Conservation (phyloP, 2,113 vertebrate genomes). For the Meles meles region DNA sequence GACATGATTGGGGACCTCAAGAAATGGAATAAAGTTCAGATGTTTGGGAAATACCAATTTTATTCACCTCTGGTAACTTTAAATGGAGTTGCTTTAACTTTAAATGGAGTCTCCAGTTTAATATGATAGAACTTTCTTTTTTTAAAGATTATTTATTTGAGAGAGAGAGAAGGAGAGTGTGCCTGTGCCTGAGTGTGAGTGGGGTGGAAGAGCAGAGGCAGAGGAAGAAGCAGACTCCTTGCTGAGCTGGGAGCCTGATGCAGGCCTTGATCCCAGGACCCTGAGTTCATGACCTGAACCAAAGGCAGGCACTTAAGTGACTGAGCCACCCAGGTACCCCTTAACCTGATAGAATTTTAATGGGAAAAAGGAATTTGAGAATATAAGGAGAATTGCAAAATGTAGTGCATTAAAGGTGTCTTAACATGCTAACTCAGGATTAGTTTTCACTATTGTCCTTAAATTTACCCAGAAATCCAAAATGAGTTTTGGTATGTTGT, state of each 20-base stretch:
- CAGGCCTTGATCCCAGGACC: not conserved
- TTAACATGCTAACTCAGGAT: not conserved
- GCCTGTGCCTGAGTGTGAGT: accelerated
- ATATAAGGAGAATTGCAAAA: not conserved
- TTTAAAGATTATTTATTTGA: not conserved
- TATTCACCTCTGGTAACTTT: not conserved
- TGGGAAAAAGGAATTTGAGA: not conserved
- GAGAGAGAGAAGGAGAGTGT: not conserved
- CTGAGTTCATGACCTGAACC: not conserved
- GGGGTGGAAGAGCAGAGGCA: not conserved
- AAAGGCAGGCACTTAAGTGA: not conserved
- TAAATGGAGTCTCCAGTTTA: not conserved
- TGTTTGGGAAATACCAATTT: not conserved
- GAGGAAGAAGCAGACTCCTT: not conserved
- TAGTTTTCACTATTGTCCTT: not conserved
- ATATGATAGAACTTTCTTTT: not conserved
- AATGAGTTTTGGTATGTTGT: not conserved
- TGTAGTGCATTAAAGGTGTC: not conserved
- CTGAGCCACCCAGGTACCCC: not conserved
- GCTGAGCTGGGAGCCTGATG: not conserved
- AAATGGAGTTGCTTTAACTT: not conserved
- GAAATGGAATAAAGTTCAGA: not conserved
- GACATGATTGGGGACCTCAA: not conserved
- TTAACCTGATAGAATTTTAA: not conserved
- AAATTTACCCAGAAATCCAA: not conserved